phyloP scores from a whole-genome alignment of 2,113 vertebrate species.

The Epinephelus fuscoguttatus region DNA sequence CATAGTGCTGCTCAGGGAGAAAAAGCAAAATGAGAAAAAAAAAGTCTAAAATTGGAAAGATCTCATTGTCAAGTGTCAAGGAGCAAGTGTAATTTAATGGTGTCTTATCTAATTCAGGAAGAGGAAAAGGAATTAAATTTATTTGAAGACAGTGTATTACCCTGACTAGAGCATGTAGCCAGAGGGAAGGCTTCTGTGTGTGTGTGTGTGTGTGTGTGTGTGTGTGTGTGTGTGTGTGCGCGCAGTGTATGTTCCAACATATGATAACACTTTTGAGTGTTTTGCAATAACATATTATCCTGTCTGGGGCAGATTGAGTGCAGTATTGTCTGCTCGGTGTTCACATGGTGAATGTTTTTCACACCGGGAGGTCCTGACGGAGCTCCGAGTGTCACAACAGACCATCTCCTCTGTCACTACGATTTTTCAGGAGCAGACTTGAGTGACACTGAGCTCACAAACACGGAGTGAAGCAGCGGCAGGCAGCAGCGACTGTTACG shows the following conservation, averaged over 20 bases:
- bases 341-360: conserved; percentile 27
- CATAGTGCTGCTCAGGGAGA: conserved; percentile 14
- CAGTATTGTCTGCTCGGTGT: conserved; percentile 1
- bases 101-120: conserved; percentile 53
- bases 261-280: conserved; percentile 23
- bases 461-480: background rate
- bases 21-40: conserved; percentile 16
- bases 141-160: conserved; percentile 48
- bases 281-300: conserved; percentile 6
- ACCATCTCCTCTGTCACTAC: conserved; percentile 43
- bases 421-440: conserved; percentile 36
- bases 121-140: conserved; percentile 46
- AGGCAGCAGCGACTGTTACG: background rate
- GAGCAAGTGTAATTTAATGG: conserved; percentile 64
- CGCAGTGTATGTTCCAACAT: background rate
- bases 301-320: conserved; percentile 3
- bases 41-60: conserved; percentile 36
- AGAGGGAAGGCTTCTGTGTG: conserved; percentile 23
- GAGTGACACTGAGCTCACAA: conserved; percentile 48
- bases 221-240: background rate
- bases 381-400: conserved; percentile 39
- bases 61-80: conserved; percentile 52
- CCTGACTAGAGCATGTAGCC: conserved; percentile 32
- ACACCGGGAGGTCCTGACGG: conserved; percentile 22
- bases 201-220: conserved; percentile 19